Evolutionary conservation across 1,140 invertebrate species (phyloP).

Genomic region (Drosophila teissieri): DNA sequence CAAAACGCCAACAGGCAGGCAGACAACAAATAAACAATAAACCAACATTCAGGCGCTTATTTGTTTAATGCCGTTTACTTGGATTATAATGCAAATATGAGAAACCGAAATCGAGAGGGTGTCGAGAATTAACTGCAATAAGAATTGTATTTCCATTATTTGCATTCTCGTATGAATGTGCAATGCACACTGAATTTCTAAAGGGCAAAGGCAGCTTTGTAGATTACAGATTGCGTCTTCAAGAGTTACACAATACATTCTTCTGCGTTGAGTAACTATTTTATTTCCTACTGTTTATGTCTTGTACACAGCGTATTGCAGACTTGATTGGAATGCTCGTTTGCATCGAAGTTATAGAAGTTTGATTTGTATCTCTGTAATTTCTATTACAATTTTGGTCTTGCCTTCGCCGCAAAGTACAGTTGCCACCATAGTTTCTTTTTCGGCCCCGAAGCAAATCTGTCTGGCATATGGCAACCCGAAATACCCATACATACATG

Average conservation of each 20-base stretch:
- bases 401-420: constrained; percentile 1
- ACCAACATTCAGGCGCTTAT: constrained; percentile 49
- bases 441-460: constrained; percentile 3
- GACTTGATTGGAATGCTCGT: no score
- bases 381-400: neutral
- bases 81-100: constrained; percentile 16
- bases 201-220: neutral
- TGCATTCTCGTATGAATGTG: neutral
- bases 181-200: constrained; percentile 11
- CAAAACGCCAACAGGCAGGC: constrained; percentile 38
- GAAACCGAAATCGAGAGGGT: constrained; percentile 6
- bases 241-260: neutral
- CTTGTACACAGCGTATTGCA: no score
- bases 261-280: no score
- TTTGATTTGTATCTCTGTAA: no score
- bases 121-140: constrained; percentile 13
- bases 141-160: constrained; percentile 30
- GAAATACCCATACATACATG: neutral
- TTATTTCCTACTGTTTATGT: no score
- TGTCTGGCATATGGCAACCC: neutral
- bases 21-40: constrained; percentile 24
- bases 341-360: no score
- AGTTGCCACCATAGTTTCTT: constrained; percentile 17
- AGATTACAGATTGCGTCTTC: constrained; percentile 1
- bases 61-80: constrained; percentile 51